Evolutionary conservation across 2,797 vertebrate genomes (phyloP).

Genomic region (Cottoperca gobio): DNA sequence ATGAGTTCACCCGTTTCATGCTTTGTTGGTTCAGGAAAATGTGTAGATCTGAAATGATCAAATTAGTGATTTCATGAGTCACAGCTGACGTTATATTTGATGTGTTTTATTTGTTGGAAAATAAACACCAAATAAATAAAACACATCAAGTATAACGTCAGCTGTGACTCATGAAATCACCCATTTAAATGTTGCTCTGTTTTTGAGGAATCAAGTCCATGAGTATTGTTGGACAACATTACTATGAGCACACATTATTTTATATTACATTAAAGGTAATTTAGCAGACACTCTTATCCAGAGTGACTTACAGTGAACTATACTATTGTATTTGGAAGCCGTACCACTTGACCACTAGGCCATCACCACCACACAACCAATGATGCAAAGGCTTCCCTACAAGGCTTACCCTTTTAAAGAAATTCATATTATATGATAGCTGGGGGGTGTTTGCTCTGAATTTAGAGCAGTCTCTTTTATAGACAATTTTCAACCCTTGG

Average conservation of each 20-base stretch:
- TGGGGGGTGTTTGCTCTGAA: constrained; percentile 8
- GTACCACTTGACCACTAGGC: too few species aligned
- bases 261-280: too few species aligned
- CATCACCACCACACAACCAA: too few species aligned
- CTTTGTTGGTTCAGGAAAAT: constrained; percentile 4
- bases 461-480: background rate
- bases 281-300: too few species aligned
- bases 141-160: too few species aligned
- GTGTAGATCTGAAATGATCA: background rate
- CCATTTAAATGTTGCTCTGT: background rate
- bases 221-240: constrained; percentile 7
- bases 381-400: background rate
- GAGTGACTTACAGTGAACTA: too few species aligned
- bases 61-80: too few species aligned
- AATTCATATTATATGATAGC: constrained; percentile 22
- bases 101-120: too few species aligned
- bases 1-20: background rate
- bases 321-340: too few species aligned
- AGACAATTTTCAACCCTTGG: background rate
- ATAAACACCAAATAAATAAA: too few species aligned
- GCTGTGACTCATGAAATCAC: too few species aligned
- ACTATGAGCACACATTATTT: background rate
- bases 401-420: constrained; percentile 1
- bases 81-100: too few species aligned
- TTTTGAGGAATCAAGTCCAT: background rate